Evolutionary conservation across 2,888 invertebrate species (phyloP), one percentile per base, ranked within the genome.

Genomic region (Anorthoa munda): DNA sequence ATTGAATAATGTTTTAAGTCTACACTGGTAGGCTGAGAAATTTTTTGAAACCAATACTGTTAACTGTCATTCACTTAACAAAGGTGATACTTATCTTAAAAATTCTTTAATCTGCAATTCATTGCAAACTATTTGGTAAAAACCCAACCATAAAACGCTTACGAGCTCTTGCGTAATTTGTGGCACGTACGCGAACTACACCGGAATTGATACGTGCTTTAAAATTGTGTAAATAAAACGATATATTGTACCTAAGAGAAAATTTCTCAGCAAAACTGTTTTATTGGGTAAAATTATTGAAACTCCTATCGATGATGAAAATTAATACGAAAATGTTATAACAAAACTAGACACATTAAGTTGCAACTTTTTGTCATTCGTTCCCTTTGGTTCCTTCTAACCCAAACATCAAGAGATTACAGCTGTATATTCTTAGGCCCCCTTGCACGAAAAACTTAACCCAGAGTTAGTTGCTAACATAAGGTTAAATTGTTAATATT

Each of bases 91-190:
- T 48, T n/a, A 46, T 23, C 66, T 7, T 55, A 0, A 26, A 77
- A 66, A 55, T 23, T 23, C 4, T 17, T 11, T 26, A 15, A 12
- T 9, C 26, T 18, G 4, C 21, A 75, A 21, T 56, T 56, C 50
- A 56, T 50, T 31, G 26, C 56, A 21, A 79, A 18, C 15, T 61
- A 18, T 72, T 72, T 31, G 23, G 56, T 76, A 72, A 72, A 63
- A 73, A 31, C 45, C 48, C 13, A 72, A n/a, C 73, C 13, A 72
- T 72, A 76, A 75, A 76, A 79, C 60, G 56, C 51, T 75, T 58
- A 58, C 72, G 51, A 51, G 26, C 18, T 53, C 45, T 50, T 67
- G 65, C 78, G 64, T 78, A 61, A 60, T 58, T 69, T 63, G 17
- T 56, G 55, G 58, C 46, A 23, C 69, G 50, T 61, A 26, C 68